Evolutionary conservation across 2,888 invertebrate genomes (phyloP), one percentile per base, ranked within the genome.

Genomic region (Steromphala cineraria): DNA sequence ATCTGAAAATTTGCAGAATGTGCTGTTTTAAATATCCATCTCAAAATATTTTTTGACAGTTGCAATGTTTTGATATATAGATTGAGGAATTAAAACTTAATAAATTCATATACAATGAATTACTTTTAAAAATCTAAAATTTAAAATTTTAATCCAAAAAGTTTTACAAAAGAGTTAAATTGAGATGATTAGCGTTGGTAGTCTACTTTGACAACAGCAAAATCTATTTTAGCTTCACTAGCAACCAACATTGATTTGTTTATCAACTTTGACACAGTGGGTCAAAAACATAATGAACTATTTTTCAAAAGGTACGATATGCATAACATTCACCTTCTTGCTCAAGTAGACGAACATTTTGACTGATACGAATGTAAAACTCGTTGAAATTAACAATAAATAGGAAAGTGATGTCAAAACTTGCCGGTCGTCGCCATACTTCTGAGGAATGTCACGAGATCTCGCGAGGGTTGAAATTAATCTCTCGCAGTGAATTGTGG

Each of bases 271-370:
- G 24, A n/a, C 13, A 17, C 74, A 13, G 24, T 46, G 24, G n/a
- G 17, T n/a, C 8, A 19, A 10, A 17, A n/a, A n/a, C 77, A 53
- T 40, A 67, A 15, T 36, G 13, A 19, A 19, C 13, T 46, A 24
- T 10, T 53, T 24, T 24, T 19, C 75, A 53, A 46, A 13, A 10
- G 10, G 7, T 8, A 46, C 7, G 2, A 19, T n/a, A n/a, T 36
- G n/a, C 13, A 52, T 46, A 13, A n/a, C 3, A 24, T 53, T 83
- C 93, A 96, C 96, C 95, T 96, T 96, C 94, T 96, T 96, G 90
- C 96, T 96, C 92, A 96, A 95, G 80, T 91, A 91, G 7, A 91
- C 90, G 85, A 91, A 90, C 91, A 91, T 91, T 56, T 82, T 86
- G 52, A 31, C 21, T 17, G n/a, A 10, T n/a, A 15, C 13, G 15